Conservation (phyloP, 2,888 invertebrate genomes). For the Sinodicranocentrus sp. region DNA sequence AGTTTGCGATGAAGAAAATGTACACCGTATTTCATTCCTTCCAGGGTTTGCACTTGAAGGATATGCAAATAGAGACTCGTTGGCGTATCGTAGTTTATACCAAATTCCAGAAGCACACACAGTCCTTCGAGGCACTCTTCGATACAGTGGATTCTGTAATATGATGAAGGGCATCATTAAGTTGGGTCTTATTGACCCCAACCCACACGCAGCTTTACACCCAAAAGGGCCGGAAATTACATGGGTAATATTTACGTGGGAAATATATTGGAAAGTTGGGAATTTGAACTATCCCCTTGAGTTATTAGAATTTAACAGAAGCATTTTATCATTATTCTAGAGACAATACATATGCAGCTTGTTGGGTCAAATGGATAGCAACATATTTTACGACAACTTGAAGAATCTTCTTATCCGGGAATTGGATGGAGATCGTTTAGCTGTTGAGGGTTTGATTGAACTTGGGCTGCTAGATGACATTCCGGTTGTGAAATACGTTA, state of each 20-base stretch:
- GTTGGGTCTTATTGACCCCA: slow-evolving; percentile 83
- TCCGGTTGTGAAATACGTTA: background rate
- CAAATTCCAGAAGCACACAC: slow-evolving; percentile 85
- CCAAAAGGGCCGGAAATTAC: slow-evolving; percentile 96
- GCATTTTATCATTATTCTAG: slow-evolving; percentile 67
- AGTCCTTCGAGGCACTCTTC: slow-evolving; percentile 78
- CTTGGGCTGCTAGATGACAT: slow-evolving; percentile 24
- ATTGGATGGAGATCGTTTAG: background rate
- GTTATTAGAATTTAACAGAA: background rate
- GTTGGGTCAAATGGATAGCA: background rate
- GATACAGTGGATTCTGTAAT: slow-evolving; percentile 27
- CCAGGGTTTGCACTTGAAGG: slow-evolving; percentile 98
- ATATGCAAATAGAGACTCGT: slow-evolving; percentile 97
- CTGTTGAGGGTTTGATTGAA: background rate
- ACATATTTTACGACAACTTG: background rate
- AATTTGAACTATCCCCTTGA: background rate
- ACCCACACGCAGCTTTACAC: slow-evolving; percentile 93
- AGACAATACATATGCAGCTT: slow-evolving; percentile 69
- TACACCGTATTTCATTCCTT: slow-evolving; percentile 90
- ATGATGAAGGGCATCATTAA: slow-evolving; percentile 16
- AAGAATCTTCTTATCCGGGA: background rate
- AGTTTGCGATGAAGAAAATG: slow-evolving; percentile 83
- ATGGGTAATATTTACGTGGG: too few relatives aligned
- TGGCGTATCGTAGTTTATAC: slow-evolving; percentile 91
- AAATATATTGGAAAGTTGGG: slow-evolving; percentile 86